These are phyloP conservation scores for Chondrosia reniformis DNA, from an alignment of 37 sponge, comb jelly and placozoan species.

Conservation along the genomic window DNA sequence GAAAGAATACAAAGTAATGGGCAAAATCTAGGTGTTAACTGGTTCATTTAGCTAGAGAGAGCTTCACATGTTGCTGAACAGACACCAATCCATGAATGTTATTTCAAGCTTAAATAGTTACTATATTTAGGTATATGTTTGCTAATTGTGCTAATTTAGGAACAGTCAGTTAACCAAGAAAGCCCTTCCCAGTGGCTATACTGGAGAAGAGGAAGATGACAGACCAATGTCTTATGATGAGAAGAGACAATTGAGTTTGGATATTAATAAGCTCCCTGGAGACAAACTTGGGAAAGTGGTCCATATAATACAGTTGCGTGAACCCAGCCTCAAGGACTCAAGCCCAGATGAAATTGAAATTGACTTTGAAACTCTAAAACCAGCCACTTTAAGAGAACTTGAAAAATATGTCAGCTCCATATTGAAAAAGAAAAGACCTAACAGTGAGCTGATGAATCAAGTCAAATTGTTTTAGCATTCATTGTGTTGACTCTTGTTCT, in stretches of 20 bases:
- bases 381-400: conserved; percentile 89
- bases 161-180: conserved; percentile 27
- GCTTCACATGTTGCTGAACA: no score
- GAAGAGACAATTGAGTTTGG: conserved; percentile 92
- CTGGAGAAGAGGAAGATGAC: conserved; percentile 85
- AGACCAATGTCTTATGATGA: conserved; percentile 97
- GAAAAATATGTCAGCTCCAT: conserved; percentile 87
- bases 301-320: conserved; percentile 94
- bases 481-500: not conserved
- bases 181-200: conserved; percentile 50
- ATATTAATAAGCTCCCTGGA: conserved; percentile 96
- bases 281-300: conserved; percentile 95
- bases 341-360: conserved; percentile 99
- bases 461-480: not conserved
- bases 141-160: no score
- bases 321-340: conserved; percentile 87
- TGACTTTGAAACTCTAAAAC: conserved; percentile 96
- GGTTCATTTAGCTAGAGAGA: no score
- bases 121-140: no score
- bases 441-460: conserved; percentile 49
- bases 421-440: conserved; percentile 86
- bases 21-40: no score
- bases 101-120: no score
- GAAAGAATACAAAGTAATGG: no score
- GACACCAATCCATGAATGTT: no score